Conservation (phyloP, 2,888 invertebrate genomes). For the Cheilosia vulpina region DNA sequence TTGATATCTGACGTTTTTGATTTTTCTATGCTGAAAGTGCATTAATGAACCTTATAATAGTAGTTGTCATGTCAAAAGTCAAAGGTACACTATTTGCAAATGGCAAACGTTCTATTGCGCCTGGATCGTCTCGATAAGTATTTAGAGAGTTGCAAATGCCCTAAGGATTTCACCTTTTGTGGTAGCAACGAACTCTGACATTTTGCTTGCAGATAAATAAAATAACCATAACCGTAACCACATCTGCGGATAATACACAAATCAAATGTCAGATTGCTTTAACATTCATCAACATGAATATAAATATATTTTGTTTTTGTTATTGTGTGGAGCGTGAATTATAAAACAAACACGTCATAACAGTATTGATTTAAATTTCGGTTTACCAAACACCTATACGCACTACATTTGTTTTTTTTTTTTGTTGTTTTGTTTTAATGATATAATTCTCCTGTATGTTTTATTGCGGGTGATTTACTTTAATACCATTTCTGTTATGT, state of each 20-base stretch:
- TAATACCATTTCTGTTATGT: too few species aligned
- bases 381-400: too few species aligned
- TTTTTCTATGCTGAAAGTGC: too few species aligned
- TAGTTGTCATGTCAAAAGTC: too few species aligned
- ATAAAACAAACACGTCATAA: neutral
- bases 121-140: neutral
- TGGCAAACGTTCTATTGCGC: neutral
- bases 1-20: too few species aligned
- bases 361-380: slow-evolving; percentile 40
- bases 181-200: slow-evolving; percentile 30
- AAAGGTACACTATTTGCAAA: too few species aligned
- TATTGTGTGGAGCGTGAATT: neutral
- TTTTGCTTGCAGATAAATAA: slow-evolving; percentile 45
- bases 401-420: too few species aligned
- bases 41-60: too few species aligned
- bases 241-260: slow-evolving; percentile 9
- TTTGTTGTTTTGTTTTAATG: too few species aligned
- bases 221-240: slow-evolving; percentile 35
- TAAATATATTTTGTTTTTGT: neutral
- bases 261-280: slow-evolving; percentile 23
- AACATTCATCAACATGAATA: neutral
- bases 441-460: too few species aligned
- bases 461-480: too few species aligned
- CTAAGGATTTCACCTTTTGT: slow-evolving; percentile 18
- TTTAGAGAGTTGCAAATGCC: neutral